phyloP scores from a whole-genome alignment of 1,140 invertebrate species.

The Eriosoma lanigerum region DNA sequence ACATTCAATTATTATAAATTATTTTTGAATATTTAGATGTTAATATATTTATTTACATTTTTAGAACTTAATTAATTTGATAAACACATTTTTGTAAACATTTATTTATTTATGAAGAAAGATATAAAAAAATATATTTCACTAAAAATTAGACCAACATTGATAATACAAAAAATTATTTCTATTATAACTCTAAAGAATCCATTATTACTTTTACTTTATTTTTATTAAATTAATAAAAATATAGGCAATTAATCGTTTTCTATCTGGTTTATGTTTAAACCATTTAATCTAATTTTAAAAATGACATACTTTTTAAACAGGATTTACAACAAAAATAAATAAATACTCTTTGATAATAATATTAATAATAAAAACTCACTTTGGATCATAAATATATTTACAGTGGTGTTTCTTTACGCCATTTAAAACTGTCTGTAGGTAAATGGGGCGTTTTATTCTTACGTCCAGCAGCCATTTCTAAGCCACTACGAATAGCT shows the following conservation, averaged over 20 bases:
- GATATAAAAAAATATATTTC: slow-evolving; percentile 31
- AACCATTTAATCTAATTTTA: not conserved
- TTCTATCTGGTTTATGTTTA: not conserved
- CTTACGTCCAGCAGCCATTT: slow-evolving; percentile 63
- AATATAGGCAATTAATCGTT: not conserved
- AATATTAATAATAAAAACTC: slow-evolving; percentile 1
- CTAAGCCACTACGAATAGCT: slow-evolving; percentile 71
- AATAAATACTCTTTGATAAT: not conserved
- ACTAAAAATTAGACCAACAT: not conserved
- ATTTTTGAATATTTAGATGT: too few species aligned
- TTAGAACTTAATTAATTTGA: not conserved
- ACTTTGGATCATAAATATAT: slow-evolving; percentile 49
- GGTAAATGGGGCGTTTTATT: slow-evolving; percentile 60
- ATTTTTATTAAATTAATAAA: not conserved
- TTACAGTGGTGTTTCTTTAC: slow-evolving; percentile 71
- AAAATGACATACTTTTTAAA: slow-evolving; percentile 3
- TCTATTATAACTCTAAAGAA: not conserved
- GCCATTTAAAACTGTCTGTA: slow-evolving; percentile 69
- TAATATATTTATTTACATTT: not conserved
- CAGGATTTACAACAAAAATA: not conserved
- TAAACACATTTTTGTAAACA: not conserved
- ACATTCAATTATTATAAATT: too few species aligned
- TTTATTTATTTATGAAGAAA: not conserved
- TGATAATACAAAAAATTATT: not conserved
- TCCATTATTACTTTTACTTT: not conserved